These are phyloP conservation scores for Catajapyx aquilonaris DNA, from an alignment of 1,140 invertebrate species.

Conservation along the genomic window DNA sequence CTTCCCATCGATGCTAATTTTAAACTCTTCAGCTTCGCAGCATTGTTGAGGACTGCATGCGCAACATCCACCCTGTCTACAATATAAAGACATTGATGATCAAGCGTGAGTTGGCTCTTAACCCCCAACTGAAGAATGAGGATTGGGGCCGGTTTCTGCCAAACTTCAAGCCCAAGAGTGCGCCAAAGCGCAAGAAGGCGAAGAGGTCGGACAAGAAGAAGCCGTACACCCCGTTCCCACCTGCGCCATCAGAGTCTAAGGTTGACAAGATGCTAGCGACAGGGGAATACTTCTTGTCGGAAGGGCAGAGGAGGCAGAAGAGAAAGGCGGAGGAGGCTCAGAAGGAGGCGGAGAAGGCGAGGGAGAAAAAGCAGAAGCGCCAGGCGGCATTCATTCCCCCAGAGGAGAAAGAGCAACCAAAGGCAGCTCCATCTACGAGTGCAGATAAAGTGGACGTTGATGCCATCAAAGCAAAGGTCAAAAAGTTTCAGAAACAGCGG, in stretches of 20 bases:
- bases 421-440: constrained; percentile 1
- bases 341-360: constrained; percentile 43
- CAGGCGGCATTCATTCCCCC: constrained; percentile 66
- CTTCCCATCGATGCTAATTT: too few relatives aligned
- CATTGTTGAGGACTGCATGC: constrained; percentile 94
- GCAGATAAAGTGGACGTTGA: constrained; percentile 12
- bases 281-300: constrained; percentile 90
- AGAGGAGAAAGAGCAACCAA: constrained; percentile 41
- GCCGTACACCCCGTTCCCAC: constrained; percentile 94
- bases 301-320: constrained; percentile 52
- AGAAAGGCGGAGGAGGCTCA: constrained; percentile 49
- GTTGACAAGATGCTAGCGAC: constrained; percentile 82
- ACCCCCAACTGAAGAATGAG: constrained; percentile 77
- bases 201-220: constrained; percentile 70
- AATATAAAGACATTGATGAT: constrained; percentile 98
- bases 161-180: constrained; percentile 83
- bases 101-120: constrained; percentile 81
- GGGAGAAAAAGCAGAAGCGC: constrained; percentile 50
- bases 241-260: constrained; percentile 76
- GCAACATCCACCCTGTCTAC: constrained; percentile 98
- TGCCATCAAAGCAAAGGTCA: background rate
- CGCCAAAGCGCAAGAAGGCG: constrained; percentile 64
- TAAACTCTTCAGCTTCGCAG: constrained; percentile 39
- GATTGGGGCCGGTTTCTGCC: constrained; percentile 96
- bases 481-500: background rate